Percentiles rank a stretch among this genome's conserved stretches.
phyloP scores from a whole-genome alignment of 1,140 invertebrate genomes.

The Planococcus citri region DNA sequence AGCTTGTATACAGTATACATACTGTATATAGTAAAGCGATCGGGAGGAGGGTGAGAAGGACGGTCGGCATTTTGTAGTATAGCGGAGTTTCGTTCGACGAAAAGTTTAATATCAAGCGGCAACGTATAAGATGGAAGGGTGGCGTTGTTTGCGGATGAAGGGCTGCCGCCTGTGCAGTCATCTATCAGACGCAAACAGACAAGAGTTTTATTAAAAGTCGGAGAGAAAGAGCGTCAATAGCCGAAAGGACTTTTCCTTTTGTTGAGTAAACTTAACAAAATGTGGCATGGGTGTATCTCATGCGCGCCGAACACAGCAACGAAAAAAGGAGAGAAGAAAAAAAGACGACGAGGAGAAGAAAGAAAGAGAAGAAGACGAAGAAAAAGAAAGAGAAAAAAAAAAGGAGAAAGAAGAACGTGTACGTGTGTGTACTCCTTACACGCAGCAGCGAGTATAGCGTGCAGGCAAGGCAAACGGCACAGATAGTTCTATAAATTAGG shows the following conservation, averaged over 20 bases:
- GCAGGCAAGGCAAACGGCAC: background rate
- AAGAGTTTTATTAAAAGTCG: conserved; percentile 37
- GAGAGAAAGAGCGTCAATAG: conserved; percentile 35
- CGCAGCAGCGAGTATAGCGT: background rate
- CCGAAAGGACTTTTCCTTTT: conserved; percentile 24
- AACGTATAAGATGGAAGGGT: background rate
- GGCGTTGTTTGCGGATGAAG: conserved; percentile 17
- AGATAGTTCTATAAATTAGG: conserved; percentile 17
- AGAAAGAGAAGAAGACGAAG: background rate
- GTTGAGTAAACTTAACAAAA: conserved; percentile 17
- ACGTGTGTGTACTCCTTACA: background rate
- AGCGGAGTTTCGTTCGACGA: background rate
- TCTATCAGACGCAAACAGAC: conserved; percentile 38
- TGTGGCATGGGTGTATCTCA: conserved; percentile 6
- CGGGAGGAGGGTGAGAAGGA: background rate
- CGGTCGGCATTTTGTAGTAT: conserved; percentile 16
- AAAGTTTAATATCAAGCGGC: conserved; percentile 18
- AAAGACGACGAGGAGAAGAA: background rate
- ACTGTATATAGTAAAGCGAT: background rate
- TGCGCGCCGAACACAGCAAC: background rate
- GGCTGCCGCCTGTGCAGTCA: conserved; percentile 37
- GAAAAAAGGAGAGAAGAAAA: background rate
- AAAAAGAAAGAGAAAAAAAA: conserved; percentile 5
- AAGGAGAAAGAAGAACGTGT: background rate
- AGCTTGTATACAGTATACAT: no score